Percentiles rank a stretch among this genome's conserved stretches.
Conservation (phyloP, 2,113 vertebrate species). For the Leucosticte australis region DNA sequence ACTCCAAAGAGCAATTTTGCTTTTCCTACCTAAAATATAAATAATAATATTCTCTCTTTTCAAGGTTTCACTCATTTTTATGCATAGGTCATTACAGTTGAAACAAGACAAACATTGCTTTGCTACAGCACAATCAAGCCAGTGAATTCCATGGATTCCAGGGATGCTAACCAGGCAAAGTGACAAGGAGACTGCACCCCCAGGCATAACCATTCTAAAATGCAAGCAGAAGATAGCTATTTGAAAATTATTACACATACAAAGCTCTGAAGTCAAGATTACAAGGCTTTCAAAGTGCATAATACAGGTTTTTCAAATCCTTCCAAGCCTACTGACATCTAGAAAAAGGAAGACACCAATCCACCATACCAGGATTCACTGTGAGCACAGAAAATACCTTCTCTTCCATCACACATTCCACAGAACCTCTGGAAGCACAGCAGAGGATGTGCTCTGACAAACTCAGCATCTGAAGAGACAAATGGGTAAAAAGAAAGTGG, state of each 20-base stretch:
- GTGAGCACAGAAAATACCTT: neutral
- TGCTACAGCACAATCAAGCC: neutral
- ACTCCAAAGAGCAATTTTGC: neutral
- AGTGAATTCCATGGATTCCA: neutral
- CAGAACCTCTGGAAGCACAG: neutral
- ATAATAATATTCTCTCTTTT: neutral
- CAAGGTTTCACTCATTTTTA: neutral
- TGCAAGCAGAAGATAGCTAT: neutral
- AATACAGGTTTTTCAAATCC: neutral
- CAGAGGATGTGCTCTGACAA: neutral
- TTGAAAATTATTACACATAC: neutral
- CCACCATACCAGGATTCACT: neutral
- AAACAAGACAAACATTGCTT: neutral
- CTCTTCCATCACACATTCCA: neutral
- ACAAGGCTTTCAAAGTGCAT: neutral
- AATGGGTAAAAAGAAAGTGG: rapidly evolving
- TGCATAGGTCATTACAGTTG: neutral
- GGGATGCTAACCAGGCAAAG: neutral
- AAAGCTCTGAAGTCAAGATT: neutral
- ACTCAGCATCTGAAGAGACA: neutral
- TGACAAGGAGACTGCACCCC: neutral
- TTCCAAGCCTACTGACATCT: neutral
- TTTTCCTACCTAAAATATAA: neutral
- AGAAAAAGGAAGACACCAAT: neutral
- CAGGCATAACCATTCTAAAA: neutral